Evolutionary conservation across 2,113 vertebrate species (phyloP).

Genomic region (Hydropotes inermis): DNA sequence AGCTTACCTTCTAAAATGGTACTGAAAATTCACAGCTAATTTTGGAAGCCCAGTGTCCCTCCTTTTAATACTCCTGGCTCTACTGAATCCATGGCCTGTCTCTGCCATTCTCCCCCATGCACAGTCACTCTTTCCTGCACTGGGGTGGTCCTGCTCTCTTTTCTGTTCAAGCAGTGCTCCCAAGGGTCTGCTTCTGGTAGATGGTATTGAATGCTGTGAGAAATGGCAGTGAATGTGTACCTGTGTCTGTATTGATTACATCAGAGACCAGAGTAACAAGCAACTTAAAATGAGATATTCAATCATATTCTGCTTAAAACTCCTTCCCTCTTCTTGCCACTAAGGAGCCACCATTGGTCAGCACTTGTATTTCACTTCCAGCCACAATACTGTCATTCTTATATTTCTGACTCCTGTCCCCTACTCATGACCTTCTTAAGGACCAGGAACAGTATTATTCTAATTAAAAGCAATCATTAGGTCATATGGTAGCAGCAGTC

Average conservation of each 20-base stretch:
- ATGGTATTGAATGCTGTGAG: neutral
- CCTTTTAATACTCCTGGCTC: neutral
- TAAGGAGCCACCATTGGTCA: neutral
- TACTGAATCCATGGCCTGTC: neutral
- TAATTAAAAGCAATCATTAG: neutral
- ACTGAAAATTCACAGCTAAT: neutral
- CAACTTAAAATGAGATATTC: neutral
- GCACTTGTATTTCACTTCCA: neutral
- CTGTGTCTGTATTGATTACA: neutral
- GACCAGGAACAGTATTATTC: neutral
- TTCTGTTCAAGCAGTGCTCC: neutral
- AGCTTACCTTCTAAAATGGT: neutral
- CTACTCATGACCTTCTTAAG: neutral
- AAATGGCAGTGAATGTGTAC: neutral
- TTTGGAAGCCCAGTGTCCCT: neutral
- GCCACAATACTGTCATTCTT: neutral
- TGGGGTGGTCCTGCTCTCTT: neutral
- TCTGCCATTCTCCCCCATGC: neutral
- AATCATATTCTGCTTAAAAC: neutral
- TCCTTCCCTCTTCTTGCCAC: neutral
- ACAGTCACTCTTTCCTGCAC: neutral
- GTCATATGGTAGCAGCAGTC: neutral
- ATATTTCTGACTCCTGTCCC: neutral
- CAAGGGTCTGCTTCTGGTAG: neutral
- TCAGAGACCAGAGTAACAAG: neutral